A percentile compares a stretch with the other conserved stretches of the same genome.
Evolutionary conservation across 2,888 invertebrate genomes (phyloP).

Genomic region (Polyploca ridens): DNA sequence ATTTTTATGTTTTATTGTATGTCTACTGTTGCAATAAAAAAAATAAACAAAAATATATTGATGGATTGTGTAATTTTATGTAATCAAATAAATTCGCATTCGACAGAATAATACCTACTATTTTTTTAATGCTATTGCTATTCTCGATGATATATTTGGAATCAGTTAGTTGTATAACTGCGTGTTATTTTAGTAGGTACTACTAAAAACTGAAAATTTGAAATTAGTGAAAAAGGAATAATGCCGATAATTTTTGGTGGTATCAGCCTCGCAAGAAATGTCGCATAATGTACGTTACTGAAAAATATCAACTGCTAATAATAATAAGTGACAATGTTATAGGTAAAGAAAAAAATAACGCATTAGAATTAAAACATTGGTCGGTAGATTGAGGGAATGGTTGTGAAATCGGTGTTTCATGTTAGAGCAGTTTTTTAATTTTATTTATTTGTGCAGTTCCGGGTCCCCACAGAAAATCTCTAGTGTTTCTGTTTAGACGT

Average conservation of each 20-base stretch:
- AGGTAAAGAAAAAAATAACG: constrained; percentile 20
- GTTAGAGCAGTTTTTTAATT: constrained; percentile 55
- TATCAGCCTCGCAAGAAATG: too few relatives aligned
- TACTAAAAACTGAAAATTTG: too few relatives aligned
- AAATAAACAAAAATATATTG: background rate
- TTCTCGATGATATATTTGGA: background rate
- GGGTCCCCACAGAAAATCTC: too few relatives aligned
- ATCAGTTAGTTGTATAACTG: background rate
- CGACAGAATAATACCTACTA: too few relatives aligned
- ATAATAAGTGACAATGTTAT: background rate
- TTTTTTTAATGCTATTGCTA: too few relatives aligned
- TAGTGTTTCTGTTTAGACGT: too few relatives aligned
- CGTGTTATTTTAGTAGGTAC: background rate
- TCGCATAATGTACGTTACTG: too few relatives aligned
- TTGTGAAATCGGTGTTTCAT: constrained; percentile 71
- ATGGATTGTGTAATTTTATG: too few relatives aligned
- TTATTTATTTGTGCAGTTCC: background rate
- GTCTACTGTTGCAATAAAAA: background rate
- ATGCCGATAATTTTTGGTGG: too few relatives aligned
- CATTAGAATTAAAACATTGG: constrained; percentile 32
- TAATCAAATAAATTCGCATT: too few relatives aligned
- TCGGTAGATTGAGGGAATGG: constrained; percentile 64
- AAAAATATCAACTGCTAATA: background rate
- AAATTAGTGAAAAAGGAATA: too few relatives aligned
- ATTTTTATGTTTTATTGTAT: background rate